phyloP scores from a whole-genome alignment of 2,797 vertebrate genomes.

The Euphonia xanthogaster region DNA sequence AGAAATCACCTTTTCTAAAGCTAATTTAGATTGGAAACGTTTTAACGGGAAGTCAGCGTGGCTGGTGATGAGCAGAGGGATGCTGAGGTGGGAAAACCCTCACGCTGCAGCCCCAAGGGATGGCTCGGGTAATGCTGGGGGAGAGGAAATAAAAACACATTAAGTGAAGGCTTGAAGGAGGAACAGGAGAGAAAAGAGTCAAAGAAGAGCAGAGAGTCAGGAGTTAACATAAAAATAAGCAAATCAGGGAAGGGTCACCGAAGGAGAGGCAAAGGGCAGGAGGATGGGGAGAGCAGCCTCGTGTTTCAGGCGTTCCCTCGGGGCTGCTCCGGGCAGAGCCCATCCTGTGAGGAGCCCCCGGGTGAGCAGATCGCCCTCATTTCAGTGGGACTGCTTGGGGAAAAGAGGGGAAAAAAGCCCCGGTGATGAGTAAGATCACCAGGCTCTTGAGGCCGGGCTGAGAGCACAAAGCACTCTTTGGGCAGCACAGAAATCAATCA shows the following conservation, averaged over 20 bases:
- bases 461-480: neutral
- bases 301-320: neutral
- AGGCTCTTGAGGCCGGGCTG: neutral
- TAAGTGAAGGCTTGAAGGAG: neutral
- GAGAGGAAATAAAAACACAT: neutral
- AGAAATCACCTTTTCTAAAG: neutral
- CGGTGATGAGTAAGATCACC: neutral
- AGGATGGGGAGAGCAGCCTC: constrained; percentile 17
- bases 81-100: neutral
- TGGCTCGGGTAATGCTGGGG: neutral
- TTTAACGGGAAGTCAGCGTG: neutral
- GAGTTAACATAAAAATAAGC: neutral
- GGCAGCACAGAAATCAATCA: neutral
- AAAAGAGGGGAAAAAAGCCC: neutral
- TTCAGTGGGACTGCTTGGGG: neutral
- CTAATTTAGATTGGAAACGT: neutral
- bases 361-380: neutral
- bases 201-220: neutral
- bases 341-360: constrained; percentile 17
- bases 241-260: constrained; percentile 16
- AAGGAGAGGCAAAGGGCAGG: constrained; percentile 45
- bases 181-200: neutral
- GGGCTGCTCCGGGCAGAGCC: neutral
- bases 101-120: rapidly evolving
- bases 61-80: neutral